These are phyloP conservation scores for Papilio gigon DNA, from an alignment of 2,888 invertebrate species.

Conservation along the genomic window DNA sequence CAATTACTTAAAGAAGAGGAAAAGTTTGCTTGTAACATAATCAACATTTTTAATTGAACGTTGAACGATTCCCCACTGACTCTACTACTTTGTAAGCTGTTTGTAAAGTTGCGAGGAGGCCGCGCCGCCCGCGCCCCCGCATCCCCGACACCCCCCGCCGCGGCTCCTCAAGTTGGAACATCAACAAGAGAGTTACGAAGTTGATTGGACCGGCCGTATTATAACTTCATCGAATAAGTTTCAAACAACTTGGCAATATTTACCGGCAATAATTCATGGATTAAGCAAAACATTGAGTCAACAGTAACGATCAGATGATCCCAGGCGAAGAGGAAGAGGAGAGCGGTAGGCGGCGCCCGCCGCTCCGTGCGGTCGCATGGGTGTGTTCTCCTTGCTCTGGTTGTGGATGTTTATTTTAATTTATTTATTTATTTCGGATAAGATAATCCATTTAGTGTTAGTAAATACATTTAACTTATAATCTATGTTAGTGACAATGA, in stretches of 20 bases:
- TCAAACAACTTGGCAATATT: background rate
- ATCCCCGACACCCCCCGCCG: background rate
- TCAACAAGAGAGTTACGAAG: constrained; percentile 25
- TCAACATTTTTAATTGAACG: constrained; percentile 13
- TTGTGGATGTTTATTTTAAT: too few relatives aligned
- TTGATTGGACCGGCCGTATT: constrained; percentile 16
- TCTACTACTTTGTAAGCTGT: constrained; percentile 19
- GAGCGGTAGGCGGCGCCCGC: too few relatives aligned
- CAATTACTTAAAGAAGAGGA: background rate
- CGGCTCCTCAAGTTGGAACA: constrained; percentile 2
- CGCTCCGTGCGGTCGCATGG: too few relatives aligned
- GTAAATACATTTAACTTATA: too few relatives aligned
- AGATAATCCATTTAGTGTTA: too few relatives aligned
- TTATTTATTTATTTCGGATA: too few relatives aligned
- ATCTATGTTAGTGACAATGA: too few relatives aligned
- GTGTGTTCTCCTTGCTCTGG: too few relatives aligned
- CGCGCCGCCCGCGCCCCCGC: background rate
- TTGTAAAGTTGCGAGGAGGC: constrained; percentile 18
- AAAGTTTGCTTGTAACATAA: constrained; percentile 11
- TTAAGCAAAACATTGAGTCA: background rate
- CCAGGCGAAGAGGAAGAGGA: too few relatives aligned
- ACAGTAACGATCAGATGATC: background rate
- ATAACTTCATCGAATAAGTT: constrained; percentile 18
- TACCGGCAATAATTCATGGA: background rate
- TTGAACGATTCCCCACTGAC: constrained; percentile 3